phyloP scores from a whole-genome alignment of 1,140 invertebrate genomes.

The Ceratitis capitata region DNA sequence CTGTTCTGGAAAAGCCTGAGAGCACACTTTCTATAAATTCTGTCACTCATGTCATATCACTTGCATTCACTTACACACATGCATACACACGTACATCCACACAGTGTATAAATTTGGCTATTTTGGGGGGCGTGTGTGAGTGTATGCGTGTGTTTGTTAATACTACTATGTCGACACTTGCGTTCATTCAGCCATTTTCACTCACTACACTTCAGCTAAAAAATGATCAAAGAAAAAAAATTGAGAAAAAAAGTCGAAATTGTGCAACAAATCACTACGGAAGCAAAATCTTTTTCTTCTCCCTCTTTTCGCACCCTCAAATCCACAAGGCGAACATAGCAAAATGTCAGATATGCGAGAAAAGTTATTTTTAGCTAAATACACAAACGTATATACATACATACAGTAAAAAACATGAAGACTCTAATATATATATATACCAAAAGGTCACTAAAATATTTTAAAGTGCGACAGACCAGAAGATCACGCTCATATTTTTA shows the following conservation, averaged over 20 bases:
- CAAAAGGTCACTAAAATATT: background rate
- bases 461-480: background rate
- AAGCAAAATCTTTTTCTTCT: background rate
- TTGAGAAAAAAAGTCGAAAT: background rate
- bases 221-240: background rate
- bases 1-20: background rate
- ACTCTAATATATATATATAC: no score
- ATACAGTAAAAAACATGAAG: no score
- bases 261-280: background rate
- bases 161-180: background rate
- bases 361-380: background rate
- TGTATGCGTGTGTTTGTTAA: background rate
- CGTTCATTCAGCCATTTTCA: background rate
- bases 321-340: background rate
- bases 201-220: background rate
- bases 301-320: background rate
- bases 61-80: no score
- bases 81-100: no score
- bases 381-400: no score
- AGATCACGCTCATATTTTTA: no score
- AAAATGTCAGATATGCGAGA: background rate
- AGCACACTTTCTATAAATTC: background rate
- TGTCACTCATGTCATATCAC: background rate
- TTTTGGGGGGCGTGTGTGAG: background rate
- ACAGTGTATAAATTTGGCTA: background rate